These are phyloP conservation scores for Labeo rohita DNA, from an alignment of 2,113 vertebrate genomes.

Conservation along the genomic window DNA sequence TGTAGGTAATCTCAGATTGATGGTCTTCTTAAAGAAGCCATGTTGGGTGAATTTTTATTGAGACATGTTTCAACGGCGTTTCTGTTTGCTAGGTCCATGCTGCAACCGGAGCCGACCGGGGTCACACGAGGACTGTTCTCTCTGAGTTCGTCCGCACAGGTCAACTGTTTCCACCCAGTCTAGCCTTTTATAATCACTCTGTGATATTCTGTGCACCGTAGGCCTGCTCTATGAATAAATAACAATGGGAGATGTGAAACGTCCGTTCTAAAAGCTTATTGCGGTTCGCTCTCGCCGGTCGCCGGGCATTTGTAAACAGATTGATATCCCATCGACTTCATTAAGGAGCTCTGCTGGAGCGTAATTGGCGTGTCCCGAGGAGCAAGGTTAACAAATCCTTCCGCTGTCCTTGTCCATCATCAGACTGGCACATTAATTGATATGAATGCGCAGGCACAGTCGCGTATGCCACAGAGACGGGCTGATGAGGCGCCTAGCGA, in stretches of 20 bases:
- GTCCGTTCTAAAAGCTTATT: not conserved
- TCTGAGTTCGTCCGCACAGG: slow-evolving; percentile 33
- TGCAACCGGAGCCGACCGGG: slow-evolving; percentile 35
- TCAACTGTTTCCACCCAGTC: slow-evolving; percentile 47
- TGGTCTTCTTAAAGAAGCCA: not conserved
- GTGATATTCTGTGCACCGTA: not conserved
- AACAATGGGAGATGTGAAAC: not conserved
- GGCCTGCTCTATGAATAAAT: slow-evolving; percentile 28
- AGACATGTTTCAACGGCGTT: not conserved
- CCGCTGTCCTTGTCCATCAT: slow-evolving; percentile 52
- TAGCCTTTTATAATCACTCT: slow-evolving; percentile 39
- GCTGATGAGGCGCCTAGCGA: slow-evolving; percentile 12
- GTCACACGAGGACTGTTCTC: slow-evolving; percentile 50
- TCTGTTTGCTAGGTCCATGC: not conserved
- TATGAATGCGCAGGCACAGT: slow-evolving; percentile 38
- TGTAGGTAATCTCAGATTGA: not conserved
- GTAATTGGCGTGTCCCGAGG: slow-evolving; percentile 50
- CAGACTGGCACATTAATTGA: slow-evolving; percentile 49
- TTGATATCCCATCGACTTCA: slow-evolving; percentile 53
- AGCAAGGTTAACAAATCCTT: slow-evolving; percentile 51
- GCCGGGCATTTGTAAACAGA: slow-evolving; percentile 41
- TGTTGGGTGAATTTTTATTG: not conserved
- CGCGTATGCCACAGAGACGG: not conserved
- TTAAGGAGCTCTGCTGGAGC: slow-evolving; percentile 50
- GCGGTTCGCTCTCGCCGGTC: slow-evolving; percentile 29